Evolutionary conservation across 1,140 invertebrate genomes (phyloP).

Genomic region (Megalonaias nervosa): DNA sequence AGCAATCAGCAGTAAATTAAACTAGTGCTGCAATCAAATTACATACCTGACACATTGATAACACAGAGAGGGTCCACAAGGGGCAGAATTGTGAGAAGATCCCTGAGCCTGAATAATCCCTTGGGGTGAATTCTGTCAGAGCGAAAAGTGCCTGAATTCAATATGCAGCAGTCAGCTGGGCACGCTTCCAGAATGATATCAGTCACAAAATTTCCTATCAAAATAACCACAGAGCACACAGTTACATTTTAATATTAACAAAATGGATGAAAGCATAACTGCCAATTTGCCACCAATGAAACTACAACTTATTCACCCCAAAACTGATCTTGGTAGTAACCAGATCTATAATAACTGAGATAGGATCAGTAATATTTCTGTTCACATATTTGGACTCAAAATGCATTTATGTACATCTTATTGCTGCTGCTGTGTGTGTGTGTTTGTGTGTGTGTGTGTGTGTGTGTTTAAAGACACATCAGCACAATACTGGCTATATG

Average conservation of each 20-base stretch:
- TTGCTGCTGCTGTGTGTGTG: too few relatives aligned
- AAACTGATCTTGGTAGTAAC: not conserved
- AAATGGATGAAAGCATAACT: not conserved
- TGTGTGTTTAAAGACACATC: too few relatives aligned
- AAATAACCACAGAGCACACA: constrained; percentile 22
- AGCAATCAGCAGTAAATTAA: too few relatives aligned
- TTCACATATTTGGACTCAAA: too few relatives aligned
- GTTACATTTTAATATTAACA: not conserved
- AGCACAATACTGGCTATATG: too few relatives aligned
- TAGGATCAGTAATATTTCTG: too few relatives aligned
- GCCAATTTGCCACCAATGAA: not conserved
- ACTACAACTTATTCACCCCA: not conserved
- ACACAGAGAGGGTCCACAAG: constrained; percentile 89
- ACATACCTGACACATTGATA: constrained; percentile 71
- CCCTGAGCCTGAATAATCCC: constrained; percentile 86
- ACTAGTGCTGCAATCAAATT: not conserved
- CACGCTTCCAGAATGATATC: constrained; percentile 89
- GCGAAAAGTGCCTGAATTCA: constrained; percentile 91
- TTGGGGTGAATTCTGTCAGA: constrained; percentile 82
- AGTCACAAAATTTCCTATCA: constrained; percentile 87
- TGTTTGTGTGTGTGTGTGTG: too few relatives aligned
- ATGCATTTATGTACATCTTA: too few relatives aligned
- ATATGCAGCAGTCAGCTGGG: constrained; percentile 85
- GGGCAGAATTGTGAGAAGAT: constrained; percentile 86
- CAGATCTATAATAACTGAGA: too few relatives aligned